phyloP scores from a whole-genome alignment of 2,113 vertebrate species.

The Vulpes ferrilata region DNA sequence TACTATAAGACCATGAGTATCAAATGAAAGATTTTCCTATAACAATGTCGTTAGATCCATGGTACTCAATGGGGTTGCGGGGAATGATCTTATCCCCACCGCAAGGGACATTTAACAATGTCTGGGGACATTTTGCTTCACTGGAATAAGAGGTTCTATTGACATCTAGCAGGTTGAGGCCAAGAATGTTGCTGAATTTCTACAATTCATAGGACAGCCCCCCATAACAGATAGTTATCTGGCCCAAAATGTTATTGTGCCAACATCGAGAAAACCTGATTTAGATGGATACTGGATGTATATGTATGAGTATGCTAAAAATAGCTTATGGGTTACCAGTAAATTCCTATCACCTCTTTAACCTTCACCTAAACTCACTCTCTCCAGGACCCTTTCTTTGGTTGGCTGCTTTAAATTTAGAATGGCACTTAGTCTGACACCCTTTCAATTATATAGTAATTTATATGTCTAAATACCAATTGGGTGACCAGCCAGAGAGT shows the following conservation, averaged over 20 bases:
- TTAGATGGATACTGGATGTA: neutral
- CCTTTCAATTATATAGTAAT: neutral
- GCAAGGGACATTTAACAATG: neutral
- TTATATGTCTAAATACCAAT: neutral
- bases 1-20: neutral
- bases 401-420: neutral
- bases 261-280: neutral
- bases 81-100: neutral
- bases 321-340: neutral
- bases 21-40: conserved; percentile 11
- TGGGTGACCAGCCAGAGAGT: neutral
- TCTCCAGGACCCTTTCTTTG: neutral
- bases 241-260: neutral
- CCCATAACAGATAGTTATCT: neutral
- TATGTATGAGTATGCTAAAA: neutral
- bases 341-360: neutral
- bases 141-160: neutral
- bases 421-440: neutral
- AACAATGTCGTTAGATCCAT: neutral
- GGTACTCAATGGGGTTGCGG: neutral
- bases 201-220: neutral
- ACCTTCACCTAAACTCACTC: neutral
- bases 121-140: neutral
- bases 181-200: neutral
- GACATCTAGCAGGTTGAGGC: neutral